Evolutionary conservation across 2,888 invertebrate genomes (phyloP), one percentile per base, ranked within the genome.

Genomic region (Colostygia pectinataria): DNA sequence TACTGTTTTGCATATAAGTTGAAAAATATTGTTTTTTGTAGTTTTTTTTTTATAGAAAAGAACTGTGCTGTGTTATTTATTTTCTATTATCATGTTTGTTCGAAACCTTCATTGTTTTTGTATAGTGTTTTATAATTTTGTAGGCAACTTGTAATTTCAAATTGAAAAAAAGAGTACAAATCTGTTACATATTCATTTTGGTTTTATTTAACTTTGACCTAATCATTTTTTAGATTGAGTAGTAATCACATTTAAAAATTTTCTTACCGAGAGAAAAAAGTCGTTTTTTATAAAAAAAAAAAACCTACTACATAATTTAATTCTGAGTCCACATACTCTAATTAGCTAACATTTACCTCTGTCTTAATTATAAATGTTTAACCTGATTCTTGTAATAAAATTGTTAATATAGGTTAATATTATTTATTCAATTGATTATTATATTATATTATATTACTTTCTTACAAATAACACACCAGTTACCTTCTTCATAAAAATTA

Each of bases 401-500:
- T n/a, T n/a, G n/a, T n/a, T n/a, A n/a, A n/a, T n/a, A n/a, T n/a
- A n/a, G n/a, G n/a, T 20, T 15, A 10, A 10, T 6, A 12, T 23
- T 15, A 20, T 18, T 32, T 3, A 4, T 18, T n/a, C 5, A 32
- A 9, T n/a, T 9, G 2, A 8, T 7, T 9, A 15, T 2, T 8
- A 15, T 18, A 7, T 13, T 13, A 13, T 12, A 23, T 57, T 51
- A 51, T 75, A 74, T 73, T 61, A 75, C 71, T 90, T 95, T 96
- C 72, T 92, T 88, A 68, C 97, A 92, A 61, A 96, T 87, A 23
- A 96, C 92, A 90, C 98, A 98, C 96, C 98, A 98, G 79, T 99
- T 99, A 0, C 99, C 99, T 80, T 99, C 96, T 80, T 99, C 99
- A 70, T 98, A 98, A 80, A 97, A 99, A 65, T 92, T 93, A 18